Base-by-base conservation (phyloP, 64 coral and sea anemone genomes). In the Stylophora pistillata region DNA sequence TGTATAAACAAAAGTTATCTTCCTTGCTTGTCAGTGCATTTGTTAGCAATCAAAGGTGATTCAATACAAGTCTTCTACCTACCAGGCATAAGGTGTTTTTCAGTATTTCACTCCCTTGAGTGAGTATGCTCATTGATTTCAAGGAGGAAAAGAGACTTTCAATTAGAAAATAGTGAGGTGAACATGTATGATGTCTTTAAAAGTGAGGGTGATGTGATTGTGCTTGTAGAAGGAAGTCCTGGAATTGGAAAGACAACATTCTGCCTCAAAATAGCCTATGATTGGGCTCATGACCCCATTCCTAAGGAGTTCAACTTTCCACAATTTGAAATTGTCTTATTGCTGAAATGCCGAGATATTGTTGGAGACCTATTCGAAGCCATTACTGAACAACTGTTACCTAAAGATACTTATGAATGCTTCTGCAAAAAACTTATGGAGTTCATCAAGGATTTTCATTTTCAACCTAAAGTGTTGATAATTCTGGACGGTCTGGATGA, bases 241-340 rank as follows among this genome's bases (percentile, higher is more conserved):
- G 86, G 86, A 47, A 77, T 66, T 0, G 86, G 86, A 0, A 88
- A 88, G 53, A 75, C 86, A 31, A 88, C 86, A 6, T 76, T 88
- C 37, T 77, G 86, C n/a, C 72, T 75, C 4, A 88, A 88, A 10
- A 54, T 88, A n/a, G 30, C 86, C 2, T n/a, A 88, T 25, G 86
- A 88, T 20, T 88, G 86, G 86, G 23, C 71, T 3, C 34, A 66
- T 20, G 20, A 60, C 5, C 56, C 71, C 2, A 86, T 86, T 5
- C 28, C 86, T n/a, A 65, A 16, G 0, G 26, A 29, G 0, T 25
- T 1, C 23, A 62, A 29, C 5, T 77, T 61, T 21, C 86, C 72
- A 15, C 4, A 4, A 2, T 63, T 88, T 61, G 34, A 88, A 57
- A 30, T 78, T 41, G 74, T 88, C 2, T 3, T 88, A 9, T 17